Conservation (phyloP, 2,888 invertebrate genomes). For the Tiliacea aurago region DNA sequence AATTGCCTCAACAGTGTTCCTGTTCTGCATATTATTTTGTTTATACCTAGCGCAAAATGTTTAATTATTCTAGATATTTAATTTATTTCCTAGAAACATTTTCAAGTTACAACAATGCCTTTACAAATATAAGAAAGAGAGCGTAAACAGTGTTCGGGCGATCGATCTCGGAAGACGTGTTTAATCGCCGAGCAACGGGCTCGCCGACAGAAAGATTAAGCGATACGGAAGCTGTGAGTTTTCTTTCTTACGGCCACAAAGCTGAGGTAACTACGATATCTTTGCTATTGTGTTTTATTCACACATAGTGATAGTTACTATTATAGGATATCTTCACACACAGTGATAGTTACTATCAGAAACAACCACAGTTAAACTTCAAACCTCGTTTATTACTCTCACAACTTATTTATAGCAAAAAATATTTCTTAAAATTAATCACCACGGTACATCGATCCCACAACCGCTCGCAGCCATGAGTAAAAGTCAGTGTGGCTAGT, state of each 20-base stretch:
- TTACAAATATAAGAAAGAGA: slow-evolving; percentile 63
- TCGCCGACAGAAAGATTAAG: slow-evolving; percentile 76
- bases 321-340: no score
- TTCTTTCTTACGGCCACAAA: slow-evolving; percentile 63
- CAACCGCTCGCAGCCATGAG: no score
- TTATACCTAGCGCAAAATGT: background rate
- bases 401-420: no score
- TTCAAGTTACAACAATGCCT: slow-evolving; percentile 55
- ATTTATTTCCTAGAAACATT: slow-evolving; percentile 23
- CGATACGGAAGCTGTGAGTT: slow-evolving; percentile 73
- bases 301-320: slow-evolving; percentile 36
- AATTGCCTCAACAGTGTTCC: background rate
- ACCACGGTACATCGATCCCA: no score
- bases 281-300: slow-evolving; percentile 45
- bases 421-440: no score
- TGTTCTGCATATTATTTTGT: background rate
- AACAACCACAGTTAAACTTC: no score
- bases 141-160: slow-evolving; percentile 65
- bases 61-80: background rate
- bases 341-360: no score
- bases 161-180: slow-evolving; percentile 78
- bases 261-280: slow-evolving; percentile 62
- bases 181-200: slow-evolving; percentile 79
- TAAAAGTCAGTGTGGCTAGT: no score
- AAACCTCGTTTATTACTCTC: no score